Percentiles rank a stretch among this genome's conserved stretches.
phyloP scores from a whole-genome alignment of 2,888 invertebrate species.

The Sinhomidia bicolor region DNA sequence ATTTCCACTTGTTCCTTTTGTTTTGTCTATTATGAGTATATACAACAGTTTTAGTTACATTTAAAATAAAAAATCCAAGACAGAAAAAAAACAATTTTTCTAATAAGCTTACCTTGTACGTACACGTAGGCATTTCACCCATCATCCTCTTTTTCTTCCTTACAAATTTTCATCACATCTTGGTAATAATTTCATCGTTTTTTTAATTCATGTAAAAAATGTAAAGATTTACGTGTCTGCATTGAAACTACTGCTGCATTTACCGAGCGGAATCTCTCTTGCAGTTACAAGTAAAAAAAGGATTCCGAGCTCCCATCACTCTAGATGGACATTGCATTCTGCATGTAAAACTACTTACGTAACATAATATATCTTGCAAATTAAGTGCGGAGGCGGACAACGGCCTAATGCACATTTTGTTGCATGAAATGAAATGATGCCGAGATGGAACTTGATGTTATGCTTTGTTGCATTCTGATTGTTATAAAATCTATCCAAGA shows the following conservation, averaged over 20 bases:
- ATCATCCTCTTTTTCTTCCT: background rate
- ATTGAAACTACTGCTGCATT: background rate
- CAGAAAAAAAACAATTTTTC: background rate
- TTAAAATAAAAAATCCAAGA: background rate
- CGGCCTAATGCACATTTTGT: conserved; percentile 33
- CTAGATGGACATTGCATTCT: background rate
- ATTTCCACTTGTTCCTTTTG: background rate
- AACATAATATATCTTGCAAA: conserved; percentile 41
- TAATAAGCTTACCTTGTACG: background rate
- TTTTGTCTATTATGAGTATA: background rate
- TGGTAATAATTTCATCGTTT: background rate
- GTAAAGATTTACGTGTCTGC: background rate
- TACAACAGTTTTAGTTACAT: background rate
- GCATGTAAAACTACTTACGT: background rate
- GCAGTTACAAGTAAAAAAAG: background rate
- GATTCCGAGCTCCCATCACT: background rate
- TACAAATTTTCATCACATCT: conserved; percentile 1
- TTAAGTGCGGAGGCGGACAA: conserved; percentile 31
- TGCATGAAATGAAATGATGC: background rate
- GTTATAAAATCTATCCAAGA: background rate
- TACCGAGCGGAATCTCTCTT: background rate
- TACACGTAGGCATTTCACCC: too few relatives aligned
- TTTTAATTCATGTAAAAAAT: background rate
- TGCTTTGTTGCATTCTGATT: background rate
- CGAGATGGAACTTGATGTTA: background rate